Base-by-base conservation (phyloP, 2,113 vertebrate genomes). In the Protobothrops mucrosquamatus region DNA sequence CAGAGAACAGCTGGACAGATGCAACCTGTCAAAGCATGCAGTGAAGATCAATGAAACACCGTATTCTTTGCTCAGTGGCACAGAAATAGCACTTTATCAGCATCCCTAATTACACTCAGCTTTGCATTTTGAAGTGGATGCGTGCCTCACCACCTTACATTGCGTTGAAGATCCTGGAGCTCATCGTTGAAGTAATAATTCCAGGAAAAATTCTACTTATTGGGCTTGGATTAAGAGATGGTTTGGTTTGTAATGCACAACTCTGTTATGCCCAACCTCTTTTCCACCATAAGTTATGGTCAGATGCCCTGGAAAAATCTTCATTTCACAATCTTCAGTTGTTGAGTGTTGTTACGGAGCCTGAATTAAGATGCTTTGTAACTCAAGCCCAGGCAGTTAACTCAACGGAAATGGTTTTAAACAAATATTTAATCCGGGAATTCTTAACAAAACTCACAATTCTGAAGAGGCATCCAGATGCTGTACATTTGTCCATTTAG, bases 1-100 rank as follows among this genome's bases (percentile, higher is more conserved):
- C n/a, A 6, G n/a, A 81, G 92, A 88, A 88, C 61, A 86, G 15
- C 8, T 81, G 18, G 93, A 4, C 51, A 90, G 89, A 86, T 93
- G 88, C 2, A 24, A 54, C 69, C 85, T 91, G 57, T 59, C 0
- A 14, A 23, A 54, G 24, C 39, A 2, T 0, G 3, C 48, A 0
- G 3, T 26, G 48, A 57, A 89, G 61, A 54, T 57, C 0, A 0
- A 4, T 91, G 52, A 43, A 88, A 48, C 10, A 26, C 48, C 18
- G n/a, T 64, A n/a, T 61, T 26, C 23, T 1, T 1, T 57, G 90
- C 24, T 89, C 51, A n/a, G 0, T 15, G 1, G 10, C 59, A 22
- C 55, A 86, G 59, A 93, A 89, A 23, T 51, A 22, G 1, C 3
- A 69, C 92, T 91, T 91, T 1, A 57, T 93, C 11, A 14, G 89